These are phyloP conservation scores for Neoascia interrupta DNA, from an alignment of 2,888 invertebrate genomes.

Conservation along the genomic window DNA sequence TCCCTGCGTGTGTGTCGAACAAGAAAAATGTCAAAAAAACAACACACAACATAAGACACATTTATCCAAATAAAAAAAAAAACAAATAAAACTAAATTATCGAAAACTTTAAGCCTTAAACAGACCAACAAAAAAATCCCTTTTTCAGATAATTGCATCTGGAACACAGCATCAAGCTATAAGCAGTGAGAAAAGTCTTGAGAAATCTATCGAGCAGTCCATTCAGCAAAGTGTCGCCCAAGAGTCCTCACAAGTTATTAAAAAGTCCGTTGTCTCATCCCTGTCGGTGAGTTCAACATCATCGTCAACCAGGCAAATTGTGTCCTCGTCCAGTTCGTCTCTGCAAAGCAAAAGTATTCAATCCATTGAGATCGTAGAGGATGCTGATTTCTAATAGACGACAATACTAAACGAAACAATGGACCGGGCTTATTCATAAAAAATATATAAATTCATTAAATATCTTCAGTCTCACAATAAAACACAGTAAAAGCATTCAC, in stretches of 20 bases:
- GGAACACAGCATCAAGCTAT: slow-evolving; percentile 50
- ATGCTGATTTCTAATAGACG: slow-evolving; percentile 55
- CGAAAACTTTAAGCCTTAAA: slow-evolving; percentile 26
- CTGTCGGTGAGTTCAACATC: slow-evolving; percentile 63
- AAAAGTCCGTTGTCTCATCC: slow-evolving; percentile 51
- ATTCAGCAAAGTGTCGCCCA: slow-evolving; percentile 50
- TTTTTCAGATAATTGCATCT: slow-evolving; percentile 63
- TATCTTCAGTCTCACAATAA: not conserved
- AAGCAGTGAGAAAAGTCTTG: slow-evolving; percentile 42
- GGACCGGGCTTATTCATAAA: too few species aligned
- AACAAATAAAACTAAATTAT: not conserved
- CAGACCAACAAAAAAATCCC: slow-evolving; percentile 40
- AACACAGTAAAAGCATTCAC: not conserved
- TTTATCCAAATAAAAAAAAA: not conserved
- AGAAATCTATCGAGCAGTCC: slow-evolving; percentile 51
- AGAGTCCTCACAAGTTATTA: slow-evolving; percentile 47
- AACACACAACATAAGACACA: not conserved
- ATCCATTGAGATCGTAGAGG: slow-evolving; percentile 45
- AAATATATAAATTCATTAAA: slow-evolving; percentile 2
- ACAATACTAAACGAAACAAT: too few species aligned
- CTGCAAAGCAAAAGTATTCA: slow-evolving; percentile 54
- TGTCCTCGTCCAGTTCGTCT: slow-evolving; percentile 57
- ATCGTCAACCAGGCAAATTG: slow-evolving; percentile 52
- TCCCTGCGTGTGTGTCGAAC: slow-evolving; percentile 16
- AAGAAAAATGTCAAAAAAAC: slow-evolving; percentile 1